A percentile compares a stretch with the other conserved stretches of the same genome.
Conservation (phyloP, 1,140 invertebrate genomes). For the Heliconius himera region DNA sequence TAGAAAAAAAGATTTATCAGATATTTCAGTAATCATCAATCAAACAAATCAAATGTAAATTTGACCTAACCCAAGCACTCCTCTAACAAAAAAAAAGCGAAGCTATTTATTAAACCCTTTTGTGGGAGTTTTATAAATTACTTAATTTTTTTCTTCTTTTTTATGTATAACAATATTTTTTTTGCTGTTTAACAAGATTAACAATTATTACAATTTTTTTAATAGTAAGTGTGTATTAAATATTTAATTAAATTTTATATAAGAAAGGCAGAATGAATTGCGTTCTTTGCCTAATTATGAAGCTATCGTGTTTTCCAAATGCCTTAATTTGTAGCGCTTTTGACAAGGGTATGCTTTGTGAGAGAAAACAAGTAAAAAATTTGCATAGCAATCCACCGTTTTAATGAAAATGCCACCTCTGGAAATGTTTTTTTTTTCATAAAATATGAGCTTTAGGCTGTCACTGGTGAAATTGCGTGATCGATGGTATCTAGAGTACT, state of each 20-base stretch:
- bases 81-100: neutral
- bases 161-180: neutral
- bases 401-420: neutral
- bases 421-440: neutral
- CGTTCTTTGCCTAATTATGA: neutral
- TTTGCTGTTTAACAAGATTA: neutral
- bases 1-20: too few species aligned
- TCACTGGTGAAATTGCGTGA: neutral
- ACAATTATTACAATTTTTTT: too few species aligned
- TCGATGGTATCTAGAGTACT: neutral
- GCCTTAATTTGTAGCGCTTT: slow-evolving; percentile 8
- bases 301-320: neutral
- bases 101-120: neutral
- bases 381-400: slow-evolving; percentile 4
- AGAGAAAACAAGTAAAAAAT: slow-evolving; percentile 14
- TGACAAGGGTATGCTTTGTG: neutral
- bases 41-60: too few species aligned
- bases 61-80: too few species aligned
- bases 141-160: neutral
- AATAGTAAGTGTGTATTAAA: too few species aligned
- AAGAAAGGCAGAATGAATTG: neutral
- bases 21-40: too few species aligned
- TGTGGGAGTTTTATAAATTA: neutral
- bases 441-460: neutral
- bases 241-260: neutral